A percentile compares a stretch with the other conserved stretches of the same genome.
phyloP scores from a whole-genome alignment of 2,888 invertebrate species.

The Vannuccia rotundouncinata region DNA sequence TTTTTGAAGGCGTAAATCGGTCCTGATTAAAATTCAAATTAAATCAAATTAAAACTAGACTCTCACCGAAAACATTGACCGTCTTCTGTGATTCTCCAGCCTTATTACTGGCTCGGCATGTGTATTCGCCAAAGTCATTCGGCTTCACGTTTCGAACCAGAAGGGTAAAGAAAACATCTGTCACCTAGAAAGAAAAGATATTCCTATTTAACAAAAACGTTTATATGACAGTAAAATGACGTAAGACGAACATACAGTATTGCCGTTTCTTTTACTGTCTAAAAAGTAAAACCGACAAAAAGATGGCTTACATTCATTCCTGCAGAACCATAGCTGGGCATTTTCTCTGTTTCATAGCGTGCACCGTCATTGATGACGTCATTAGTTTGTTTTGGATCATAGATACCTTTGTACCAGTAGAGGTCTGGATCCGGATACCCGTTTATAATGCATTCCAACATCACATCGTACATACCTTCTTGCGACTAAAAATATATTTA shows the following conservation, averaged over 20 bases:
- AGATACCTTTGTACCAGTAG: conserved; percentile 36
- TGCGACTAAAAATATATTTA: background rate
- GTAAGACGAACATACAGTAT: background rate
- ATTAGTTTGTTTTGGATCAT: conserved; percentile 35
- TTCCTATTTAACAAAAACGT: background rate
- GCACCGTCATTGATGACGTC: background rate
- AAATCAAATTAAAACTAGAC: background rate
- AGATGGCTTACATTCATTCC: conserved; percentile 36
- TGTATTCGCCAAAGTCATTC: conserved; percentile 32
- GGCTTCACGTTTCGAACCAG: conserved; percentile 30
- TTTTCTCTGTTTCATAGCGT: conserved; percentile 33
- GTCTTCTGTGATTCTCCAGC: background rate
- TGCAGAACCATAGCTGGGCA: conserved; percentile 34
- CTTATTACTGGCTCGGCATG: conserved; percentile 32
- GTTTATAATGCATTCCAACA: conserved; percentile 35
- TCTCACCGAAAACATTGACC: conserved; percentile 35
- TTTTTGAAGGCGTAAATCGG: too few species aligned
- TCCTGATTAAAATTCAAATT: background rate
- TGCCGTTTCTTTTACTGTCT: background rate
- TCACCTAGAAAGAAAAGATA: conserved; percentile 28
- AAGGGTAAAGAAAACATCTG: conserved; percentile 34
- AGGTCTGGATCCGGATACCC: conserved; percentile 38
- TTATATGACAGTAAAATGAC: background rate
- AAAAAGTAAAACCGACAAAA: background rate
- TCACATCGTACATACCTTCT: conserved; percentile 24